These are phyloP conservation scores for Trachelipus rathkii DNA, from an alignment of 1,140 invertebrate genomes.

Conservation along the genomic window DNA sequence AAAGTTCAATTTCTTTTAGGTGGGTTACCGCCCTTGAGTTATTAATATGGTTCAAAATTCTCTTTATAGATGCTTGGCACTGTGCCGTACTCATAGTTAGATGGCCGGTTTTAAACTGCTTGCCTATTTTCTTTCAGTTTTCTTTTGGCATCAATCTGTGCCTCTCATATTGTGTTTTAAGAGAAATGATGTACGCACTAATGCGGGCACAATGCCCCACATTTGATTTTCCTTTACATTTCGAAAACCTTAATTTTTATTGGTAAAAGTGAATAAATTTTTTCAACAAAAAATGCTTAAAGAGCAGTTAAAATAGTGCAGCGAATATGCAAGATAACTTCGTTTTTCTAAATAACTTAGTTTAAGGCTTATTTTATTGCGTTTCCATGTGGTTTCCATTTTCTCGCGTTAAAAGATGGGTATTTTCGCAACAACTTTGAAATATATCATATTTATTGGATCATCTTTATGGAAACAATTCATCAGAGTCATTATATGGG, in stretches of 20 bases:
- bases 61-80: conserved; percentile 9
- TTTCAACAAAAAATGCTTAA: no score
- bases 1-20: background rate
- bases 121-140: conserved; percentile 1
- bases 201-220: background rate
- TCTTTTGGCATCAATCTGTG: background rate
- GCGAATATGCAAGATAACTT: background rate
- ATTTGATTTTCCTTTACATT: background rate
- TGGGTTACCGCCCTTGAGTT: background rate
- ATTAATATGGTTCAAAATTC: background rate
- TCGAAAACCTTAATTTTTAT: no score
- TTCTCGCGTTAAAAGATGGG: background rate
- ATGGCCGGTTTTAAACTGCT: background rate
- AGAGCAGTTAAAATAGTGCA: no score
- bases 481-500: background rate
- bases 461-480: background rate
- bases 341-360: background rate
- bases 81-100: background rate
- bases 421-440: background rate
- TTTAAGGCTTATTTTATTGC: background rate
- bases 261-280: no score
- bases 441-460: background rate
- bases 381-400: background rate
- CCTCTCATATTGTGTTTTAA: background rate
- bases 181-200: background rate